phyloP scores from a whole-genome alignment of 2,888 invertebrate species.

The Lasioglossum marginatum region DNA sequence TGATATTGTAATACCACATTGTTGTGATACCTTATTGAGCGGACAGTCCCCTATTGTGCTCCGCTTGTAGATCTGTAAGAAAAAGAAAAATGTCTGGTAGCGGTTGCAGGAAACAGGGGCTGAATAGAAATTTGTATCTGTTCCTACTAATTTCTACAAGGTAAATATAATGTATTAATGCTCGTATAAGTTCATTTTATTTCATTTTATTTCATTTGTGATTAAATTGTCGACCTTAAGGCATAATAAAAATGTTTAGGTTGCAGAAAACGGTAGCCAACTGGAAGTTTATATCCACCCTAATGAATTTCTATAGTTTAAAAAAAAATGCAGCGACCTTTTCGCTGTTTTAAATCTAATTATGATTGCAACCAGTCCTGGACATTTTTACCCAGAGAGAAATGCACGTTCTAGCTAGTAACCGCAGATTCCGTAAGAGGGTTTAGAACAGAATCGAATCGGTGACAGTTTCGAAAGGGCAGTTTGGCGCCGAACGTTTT shows the following conservation, averaged over 20 bases:
- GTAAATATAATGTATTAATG: too few species aligned
- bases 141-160: too few species aligned
- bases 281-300: neutral
- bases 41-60: neutral
- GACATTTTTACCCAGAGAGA: neutral
- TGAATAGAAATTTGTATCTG: too few species aligned
- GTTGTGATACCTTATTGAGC: neutral
- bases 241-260: neutral
- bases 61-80: too few species aligned
- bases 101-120: too few species aligned
- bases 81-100: too few species aligned
- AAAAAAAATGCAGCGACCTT: neutral
- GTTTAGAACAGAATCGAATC: constrained; percentile 10
- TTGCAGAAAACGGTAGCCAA: neutral
- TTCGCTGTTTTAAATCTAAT: neutral
- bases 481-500: constrained; percentile 64
- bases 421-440: constrained; percentile 43
- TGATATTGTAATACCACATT: neutral
- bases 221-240: neutral
- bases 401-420: constrained; percentile 28
- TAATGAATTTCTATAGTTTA: neutral
- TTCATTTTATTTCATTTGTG: too few species aligned
- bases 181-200: too few species aligned
- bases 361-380: neutral
- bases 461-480: constrained; percentile 58